Conservation (phyloP, 2,888 invertebrate genomes). For the Dasysyrphus tricinctus region DNA sequence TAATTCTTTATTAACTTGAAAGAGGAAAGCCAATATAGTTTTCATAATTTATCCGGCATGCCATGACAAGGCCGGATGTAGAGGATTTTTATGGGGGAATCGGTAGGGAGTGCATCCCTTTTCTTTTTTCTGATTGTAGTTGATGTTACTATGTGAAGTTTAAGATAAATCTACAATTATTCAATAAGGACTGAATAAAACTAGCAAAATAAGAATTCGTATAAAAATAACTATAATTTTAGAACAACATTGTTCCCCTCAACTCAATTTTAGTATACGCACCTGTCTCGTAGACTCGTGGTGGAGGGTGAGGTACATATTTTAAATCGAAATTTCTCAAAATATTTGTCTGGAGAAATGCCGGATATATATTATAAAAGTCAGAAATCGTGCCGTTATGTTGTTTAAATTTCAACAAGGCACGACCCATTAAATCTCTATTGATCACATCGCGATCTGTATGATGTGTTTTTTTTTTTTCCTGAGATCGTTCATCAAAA, state of each 20-base stretch:
- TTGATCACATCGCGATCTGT: constrained; percentile 30
- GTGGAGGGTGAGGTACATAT: constrained; percentile 3
- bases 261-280: background rate
- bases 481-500: constrained; percentile 25
- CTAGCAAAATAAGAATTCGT: too few species aligned
- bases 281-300: background rate
- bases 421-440: constrained; percentile 18
- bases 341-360: constrained; percentile 22
- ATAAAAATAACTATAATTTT: too few species aligned
- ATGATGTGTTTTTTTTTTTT: background rate
- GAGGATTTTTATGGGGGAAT: background rate
- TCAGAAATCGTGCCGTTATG: background rate
- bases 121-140: too few species aligned
- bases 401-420: constrained; percentile 30
- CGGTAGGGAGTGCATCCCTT: too few species aligned
- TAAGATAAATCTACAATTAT: too few species aligned
- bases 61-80: background rate
- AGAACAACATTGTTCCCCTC: background rate
- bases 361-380: constrained; percentile 2
- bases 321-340: constrained; percentile 10
- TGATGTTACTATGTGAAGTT: too few species aligned
- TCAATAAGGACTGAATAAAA: too few species aligned
- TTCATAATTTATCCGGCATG: background rate
- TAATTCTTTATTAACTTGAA: constrained; percentile 17
- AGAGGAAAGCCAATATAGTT: background rate